Conservation (phyloP, 1,140 invertebrate genomes). For the Trachelipus rathkii region DNA sequence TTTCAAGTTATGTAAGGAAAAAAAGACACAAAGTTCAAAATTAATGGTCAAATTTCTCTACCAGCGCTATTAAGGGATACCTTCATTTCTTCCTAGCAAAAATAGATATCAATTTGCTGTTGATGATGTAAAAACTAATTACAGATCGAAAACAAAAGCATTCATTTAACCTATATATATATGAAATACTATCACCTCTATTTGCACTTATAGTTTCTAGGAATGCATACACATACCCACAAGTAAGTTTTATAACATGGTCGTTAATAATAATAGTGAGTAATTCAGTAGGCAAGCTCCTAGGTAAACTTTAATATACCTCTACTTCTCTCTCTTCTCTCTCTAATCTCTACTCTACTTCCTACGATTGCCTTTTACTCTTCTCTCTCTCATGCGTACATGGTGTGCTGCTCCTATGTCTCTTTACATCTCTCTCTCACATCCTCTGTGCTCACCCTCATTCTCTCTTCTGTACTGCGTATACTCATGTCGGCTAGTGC, state of each 20-base stretch:
- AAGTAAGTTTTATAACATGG: not conserved
- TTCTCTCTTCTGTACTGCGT: too few relatives aligned
- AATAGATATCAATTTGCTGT: not conserved
- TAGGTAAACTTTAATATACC: too few relatives aligned
- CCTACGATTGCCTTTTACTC: too few relatives aligned
- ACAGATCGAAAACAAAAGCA: not conserved
- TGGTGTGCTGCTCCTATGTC: too few relatives aligned
- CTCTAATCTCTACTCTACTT: too few relatives aligned
- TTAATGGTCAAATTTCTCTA: slow-evolving; percentile 34
- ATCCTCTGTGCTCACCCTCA: too few relatives aligned
- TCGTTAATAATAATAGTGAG: too few relatives aligned
- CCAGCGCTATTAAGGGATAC: not conserved
- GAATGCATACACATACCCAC: not conserved
- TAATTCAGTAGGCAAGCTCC: too few relatives aligned
- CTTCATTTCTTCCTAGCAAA: not conserved
- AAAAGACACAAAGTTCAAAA: slow-evolving; percentile 42
- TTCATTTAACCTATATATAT: not conserved
- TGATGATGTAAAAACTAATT: not conserved
- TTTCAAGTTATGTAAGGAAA: slow-evolving; percentile 41
- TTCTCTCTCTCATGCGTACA: too few relatives aligned
- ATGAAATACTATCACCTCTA: not conserved
- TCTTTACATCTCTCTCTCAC: too few relatives aligned
- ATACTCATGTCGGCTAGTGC: too few relatives aligned
- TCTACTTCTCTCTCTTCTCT: too few relatives aligned
- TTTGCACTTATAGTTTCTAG: slow-evolving; percentile 1